A percentile compares a stretch with the other conserved stretches of the same genome.
Conservation (phyloP, 2,888 invertebrate genomes). For the Pseudoips prasinana region DNA sequence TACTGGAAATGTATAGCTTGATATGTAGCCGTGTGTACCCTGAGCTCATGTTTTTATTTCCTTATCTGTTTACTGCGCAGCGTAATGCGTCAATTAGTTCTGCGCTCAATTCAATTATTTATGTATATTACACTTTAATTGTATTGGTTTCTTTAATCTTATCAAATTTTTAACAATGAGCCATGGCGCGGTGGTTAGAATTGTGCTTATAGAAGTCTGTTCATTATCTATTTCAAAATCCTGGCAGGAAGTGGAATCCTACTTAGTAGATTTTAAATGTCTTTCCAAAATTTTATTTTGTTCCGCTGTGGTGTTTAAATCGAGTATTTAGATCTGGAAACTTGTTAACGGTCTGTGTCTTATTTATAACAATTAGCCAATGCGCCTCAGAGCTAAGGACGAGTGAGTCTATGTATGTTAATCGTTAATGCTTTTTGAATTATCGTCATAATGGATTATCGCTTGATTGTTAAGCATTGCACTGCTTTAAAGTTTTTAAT, state of each 20-base stretch:
- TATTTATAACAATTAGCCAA: slow-evolving; percentile 15
- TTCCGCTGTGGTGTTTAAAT: slow-evolving; percentile 1
- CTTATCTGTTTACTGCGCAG: too few relatives aligned
- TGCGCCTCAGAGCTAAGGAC: slow-evolving; percentile 10
- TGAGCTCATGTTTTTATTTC: too few relatives aligned
- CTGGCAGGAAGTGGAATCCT: slow-evolving; percentile 15
- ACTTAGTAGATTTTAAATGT: too few relatives aligned
- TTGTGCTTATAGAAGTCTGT: slow-evolving; percentile 4
- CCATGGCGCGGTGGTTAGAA: slow-evolving; percentile 22
- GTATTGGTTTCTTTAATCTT: too few relatives aligned
- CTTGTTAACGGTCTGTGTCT: slow-evolving; percentile 16
- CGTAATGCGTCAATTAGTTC: too few relatives aligned
- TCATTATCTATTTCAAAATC: slow-evolving; percentile 12
- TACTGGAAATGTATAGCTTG: too few relatives aligned
- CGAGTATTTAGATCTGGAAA: slow-evolving; percentile 14
- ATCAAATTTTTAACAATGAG: too few relatives aligned
- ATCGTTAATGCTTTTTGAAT: slow-evolving; percentile 29
- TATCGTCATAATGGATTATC: slow-evolving; percentile 38
- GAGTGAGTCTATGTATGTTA: slow-evolving; percentile 17
- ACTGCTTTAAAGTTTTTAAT: slow-evolving; percentile 58
- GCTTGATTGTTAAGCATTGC: slow-evolving; percentile 62
- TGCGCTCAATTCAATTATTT: too few relatives aligned
- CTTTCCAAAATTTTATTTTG: too few relatives aligned
- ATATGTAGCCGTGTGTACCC: too few relatives aligned
- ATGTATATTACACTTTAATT: too few relatives aligned